A percentile compares a stretch with the other conserved stretches of the same genome.
Conservation (phyloP, 2,888 invertebrate species). For the Chironomus riparius region DNA sequence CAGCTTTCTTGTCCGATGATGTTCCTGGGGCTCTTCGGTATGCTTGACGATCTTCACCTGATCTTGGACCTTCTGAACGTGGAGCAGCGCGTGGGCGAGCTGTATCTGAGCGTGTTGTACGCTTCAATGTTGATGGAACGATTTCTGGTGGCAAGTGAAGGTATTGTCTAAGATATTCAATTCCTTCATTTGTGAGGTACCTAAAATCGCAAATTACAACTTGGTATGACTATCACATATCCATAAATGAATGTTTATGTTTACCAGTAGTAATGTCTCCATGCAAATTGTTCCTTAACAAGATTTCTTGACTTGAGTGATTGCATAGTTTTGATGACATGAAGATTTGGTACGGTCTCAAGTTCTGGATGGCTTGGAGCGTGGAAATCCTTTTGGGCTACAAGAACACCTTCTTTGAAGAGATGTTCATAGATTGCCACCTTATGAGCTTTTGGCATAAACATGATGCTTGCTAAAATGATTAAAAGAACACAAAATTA, state of each 20-base stretch:
- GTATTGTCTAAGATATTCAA: conserved; percentile 89
- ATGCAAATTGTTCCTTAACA: conserved; percentile 99
- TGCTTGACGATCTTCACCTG: conserved; percentile 72
- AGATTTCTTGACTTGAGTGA: conserved; percentile 92
- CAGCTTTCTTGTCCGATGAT: conserved; percentile 85
- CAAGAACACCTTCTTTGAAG: conserved; percentile 98
- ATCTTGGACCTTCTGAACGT: conserved; percentile 58
- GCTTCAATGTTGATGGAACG: conserved; percentile 93
- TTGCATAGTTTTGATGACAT: conserved; percentile 97
- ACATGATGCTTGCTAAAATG: conserved; percentile 62
- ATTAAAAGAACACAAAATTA: conserved; percentile 34
- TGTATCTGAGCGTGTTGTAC: conserved; percentile 78
- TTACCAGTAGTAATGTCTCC: conserved; percentile 98
- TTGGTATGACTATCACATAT: neutral
- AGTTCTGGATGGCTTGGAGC: conserved; percentile 96
- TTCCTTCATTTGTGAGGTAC: conserved; percentile 96
- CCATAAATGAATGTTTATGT: neutral
- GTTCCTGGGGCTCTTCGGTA: conserved; percentile 70
- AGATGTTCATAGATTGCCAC: conserved; percentile 95
- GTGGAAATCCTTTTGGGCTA: conserved; percentile 97
- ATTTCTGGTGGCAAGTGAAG: conserved; percentile 97
- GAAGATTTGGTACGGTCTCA: conserved; percentile 89
- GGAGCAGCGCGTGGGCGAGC: conserved; percentile 66
- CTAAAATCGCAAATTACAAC: conserved; percentile 35
- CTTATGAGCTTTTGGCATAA: conserved; percentile 99